Conservation (phyloP, 1,140 invertebrate genomes). For the Brachystomella parvula region DNA sequence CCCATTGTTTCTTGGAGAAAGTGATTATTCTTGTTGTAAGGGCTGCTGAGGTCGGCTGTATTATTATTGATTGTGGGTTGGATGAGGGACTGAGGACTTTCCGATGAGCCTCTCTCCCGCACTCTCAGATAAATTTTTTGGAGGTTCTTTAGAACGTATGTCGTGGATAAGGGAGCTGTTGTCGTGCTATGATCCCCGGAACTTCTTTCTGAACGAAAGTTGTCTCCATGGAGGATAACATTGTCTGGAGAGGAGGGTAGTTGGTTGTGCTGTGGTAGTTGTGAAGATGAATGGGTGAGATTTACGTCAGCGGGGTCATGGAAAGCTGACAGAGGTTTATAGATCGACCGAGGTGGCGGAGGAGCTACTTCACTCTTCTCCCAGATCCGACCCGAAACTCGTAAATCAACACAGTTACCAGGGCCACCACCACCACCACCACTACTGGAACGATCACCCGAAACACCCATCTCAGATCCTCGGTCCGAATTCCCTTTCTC, state of each 20-base stretch:
- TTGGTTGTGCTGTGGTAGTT: conserved; percentile 1
- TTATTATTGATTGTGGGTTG: not conserved
- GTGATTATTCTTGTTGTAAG: conserved; percentile 15
- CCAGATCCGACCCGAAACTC: conserved; percentile 37
- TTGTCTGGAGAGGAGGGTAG: conserved; percentile 10
- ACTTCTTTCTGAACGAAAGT: not conserved
- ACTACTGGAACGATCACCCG: not conserved
- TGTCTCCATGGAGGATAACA: not conserved
- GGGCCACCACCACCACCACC: not conserved
- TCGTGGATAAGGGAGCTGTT: conserved; percentile 25
- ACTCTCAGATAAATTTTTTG: conserved; percentile 33
- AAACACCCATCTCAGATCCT: not conserved
- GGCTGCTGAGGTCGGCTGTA: not conserved
- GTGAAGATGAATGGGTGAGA: conserved; percentile 36
- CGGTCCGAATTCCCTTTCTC: not conserved
- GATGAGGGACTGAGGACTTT: not conserved
- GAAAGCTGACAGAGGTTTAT: conserved; percentile 38
- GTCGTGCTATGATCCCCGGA: not conserved
- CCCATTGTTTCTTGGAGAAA: not conserved
- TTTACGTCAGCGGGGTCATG: conserved; percentile 38
- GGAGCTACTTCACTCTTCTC: conserved; percentile 23
- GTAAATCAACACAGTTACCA: conserved; percentile 38
- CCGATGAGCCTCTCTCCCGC: conserved; percentile 5
- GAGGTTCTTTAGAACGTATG: conserved; percentile 34
- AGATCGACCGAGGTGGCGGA: conserved; percentile 34